Percentiles rank a stretch among this genome's conserved stretches.
Conservation (phyloP, 1,140 invertebrate species). For the Branchinecta lindahli region DNA sequence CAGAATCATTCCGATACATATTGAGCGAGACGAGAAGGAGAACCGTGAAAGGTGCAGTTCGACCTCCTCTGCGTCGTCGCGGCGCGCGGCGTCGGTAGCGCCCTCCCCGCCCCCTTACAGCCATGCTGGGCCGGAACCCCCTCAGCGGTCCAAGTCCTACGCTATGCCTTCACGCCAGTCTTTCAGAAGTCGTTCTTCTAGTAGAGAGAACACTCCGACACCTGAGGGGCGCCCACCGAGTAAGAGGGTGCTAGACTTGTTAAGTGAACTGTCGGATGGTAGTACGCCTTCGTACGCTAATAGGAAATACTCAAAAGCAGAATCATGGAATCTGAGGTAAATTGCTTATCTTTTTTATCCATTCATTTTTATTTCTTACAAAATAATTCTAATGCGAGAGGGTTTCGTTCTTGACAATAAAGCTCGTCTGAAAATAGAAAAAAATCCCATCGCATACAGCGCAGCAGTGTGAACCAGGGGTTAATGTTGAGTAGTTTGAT, state of each 20-base stretch:
- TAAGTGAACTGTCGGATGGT: not conserved
- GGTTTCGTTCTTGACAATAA: no score
- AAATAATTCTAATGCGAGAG: no score
- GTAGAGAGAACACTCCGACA: not conserved
- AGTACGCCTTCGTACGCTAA: not conserved
- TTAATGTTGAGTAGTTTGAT: no score
- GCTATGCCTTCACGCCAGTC: not conserved
- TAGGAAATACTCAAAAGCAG: not conserved
- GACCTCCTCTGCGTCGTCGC: not conserved
- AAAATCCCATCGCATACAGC: no score
- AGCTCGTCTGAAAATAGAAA: no score
- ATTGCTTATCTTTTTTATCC: not conserved
- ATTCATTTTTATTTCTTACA: no score
- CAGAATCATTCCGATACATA: not conserved
- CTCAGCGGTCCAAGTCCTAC: not conserved
- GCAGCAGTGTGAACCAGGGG: no score
- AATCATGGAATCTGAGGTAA: constrained; percentile 3
- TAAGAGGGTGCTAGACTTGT: constrained; percentile 1
- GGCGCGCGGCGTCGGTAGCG: not conserved
- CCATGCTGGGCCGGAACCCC: not conserved
- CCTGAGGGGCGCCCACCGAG: not conserved
- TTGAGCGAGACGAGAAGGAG: not conserved
- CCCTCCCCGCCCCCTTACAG: not conserved
- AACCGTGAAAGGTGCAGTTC: not conserved
- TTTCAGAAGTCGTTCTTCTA: not conserved